Evolutionary conservation across 2,113 vertebrate genomes (phyloP).

Genomic region (Apodemus speciosus): DNA sequence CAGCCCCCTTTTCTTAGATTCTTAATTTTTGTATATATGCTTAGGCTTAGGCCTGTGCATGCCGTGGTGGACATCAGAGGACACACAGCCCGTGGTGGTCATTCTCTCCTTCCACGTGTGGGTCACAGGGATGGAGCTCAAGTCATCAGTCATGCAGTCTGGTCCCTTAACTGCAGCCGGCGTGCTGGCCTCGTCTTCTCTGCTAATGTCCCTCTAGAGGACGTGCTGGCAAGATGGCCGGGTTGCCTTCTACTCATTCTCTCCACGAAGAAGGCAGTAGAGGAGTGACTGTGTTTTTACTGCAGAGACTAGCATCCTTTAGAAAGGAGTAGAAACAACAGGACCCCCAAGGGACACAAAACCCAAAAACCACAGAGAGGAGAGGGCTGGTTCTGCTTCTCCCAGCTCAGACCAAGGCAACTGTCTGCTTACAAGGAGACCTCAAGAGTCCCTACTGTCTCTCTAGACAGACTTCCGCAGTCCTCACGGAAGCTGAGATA

Average conservation of each 20-base stretch:
- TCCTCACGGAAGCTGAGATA: not conserved
- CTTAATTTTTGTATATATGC: not conserved
- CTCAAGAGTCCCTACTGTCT: not conserved
- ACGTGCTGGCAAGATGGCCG: not conserved
- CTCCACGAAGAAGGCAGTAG: not conserved
- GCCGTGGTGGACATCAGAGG: not conserved
- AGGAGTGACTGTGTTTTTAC: not conserved
- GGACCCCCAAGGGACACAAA: not conserved
- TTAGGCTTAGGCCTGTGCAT: not conserved
- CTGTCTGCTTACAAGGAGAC: not conserved
- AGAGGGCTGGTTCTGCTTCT: not conserved
- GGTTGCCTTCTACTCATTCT: not conserved
- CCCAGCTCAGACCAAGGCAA: not conserved
- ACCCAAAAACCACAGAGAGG: not conserved
- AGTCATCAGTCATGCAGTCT: not conserved
- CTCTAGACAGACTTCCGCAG: not conserved
- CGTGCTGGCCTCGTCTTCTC: not conserved
- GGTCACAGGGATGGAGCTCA: not conserved
- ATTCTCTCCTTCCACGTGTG: not conserved
- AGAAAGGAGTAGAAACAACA: not conserved
- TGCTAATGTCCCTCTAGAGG: not conserved
- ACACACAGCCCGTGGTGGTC: not conserved
- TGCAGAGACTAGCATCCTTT: not conserved
- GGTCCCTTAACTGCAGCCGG: not conserved
- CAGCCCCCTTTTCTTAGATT: not conserved